Base-by-base conservation (phyloP, 2,888 invertebrate genomes). In the Apomyelois bistriatella region DNA sequence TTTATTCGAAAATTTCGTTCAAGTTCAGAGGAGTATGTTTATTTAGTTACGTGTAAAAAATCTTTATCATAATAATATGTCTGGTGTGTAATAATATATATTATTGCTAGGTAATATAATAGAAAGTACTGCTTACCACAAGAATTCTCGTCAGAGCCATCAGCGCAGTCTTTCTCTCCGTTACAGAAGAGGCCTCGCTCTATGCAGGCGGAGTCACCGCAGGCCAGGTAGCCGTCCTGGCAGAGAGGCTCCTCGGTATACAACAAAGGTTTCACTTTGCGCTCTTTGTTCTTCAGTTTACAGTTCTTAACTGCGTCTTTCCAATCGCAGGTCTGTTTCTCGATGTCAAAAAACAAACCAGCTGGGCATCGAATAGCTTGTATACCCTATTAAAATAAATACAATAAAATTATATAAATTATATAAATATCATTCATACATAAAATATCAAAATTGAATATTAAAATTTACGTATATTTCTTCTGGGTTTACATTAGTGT, bases 291-390 rank as follows among this genome's bases (percentile, higher is more conserved):
- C 91, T 97, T 97, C 68, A 95, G 79, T 76, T 96, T 96, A 90
- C 97, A 98, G 85, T 97, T 97, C 82, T 96, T 96, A n/a, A 97
- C 97, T 1, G 97, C 93, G 60, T 95, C 96, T 81, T 96, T 97
- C 97, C 97, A 98, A 79, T 97, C 97, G 76, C 97, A 98, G 1
- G 97, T 97, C 86, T 98, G 97, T 82, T 97, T 97, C 79, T 97
- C 97, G 74, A 97, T 97, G 82, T 98, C 97, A 87, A 98, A 98
- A 87, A 92, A 97, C 67, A 98, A 90, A 85, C 97, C 97, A 53
- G 97, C 96, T 40, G 97, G 97, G 79, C 97, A 97, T 82, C 97
- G 94, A 74, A 97, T 96, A 28, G 97, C 97, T 93, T 97, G 97
- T 49, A 97, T 94, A 76, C 97, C 97, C 95, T 40, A 9, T 8